Evolutionary conservation across 2,888 invertebrate species (phyloP), one percentile per base, ranked within the genome.

Genomic region (Rhyacophila evoluta): DNA sequence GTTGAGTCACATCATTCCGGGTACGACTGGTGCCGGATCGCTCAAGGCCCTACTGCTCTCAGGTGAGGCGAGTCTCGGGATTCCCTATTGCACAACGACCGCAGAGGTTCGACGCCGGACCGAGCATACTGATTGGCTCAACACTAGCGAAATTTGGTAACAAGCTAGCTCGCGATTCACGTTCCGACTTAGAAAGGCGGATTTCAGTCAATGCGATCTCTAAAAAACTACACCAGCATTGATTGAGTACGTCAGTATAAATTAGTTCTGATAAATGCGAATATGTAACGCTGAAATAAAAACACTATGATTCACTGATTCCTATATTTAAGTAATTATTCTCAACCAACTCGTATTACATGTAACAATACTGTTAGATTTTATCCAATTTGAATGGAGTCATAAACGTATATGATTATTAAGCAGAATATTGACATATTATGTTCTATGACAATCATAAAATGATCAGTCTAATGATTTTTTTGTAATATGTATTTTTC

Each of bases 81-180:
- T 74, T 79, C 77, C 79, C 77, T 77, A 77, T 77, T 77, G 72
- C 77, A 76, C 73, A 79, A 79, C 55, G 55, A 55, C 77, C 73
- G 38, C 79, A 72, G 38, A 74, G 29, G 71, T 67, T 39, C 69
- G 39, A 74, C 67, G 77, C 33, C 19, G 41, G 76, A 73, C 39
- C 19, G 41, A 79, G 79, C 12, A 79, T 79, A 76, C 73, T 78
- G 78, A 78, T 78, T 73, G 39, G 39, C 29, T 29, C 25, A 70
- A 70, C n/a, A 29, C 33, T 29, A 33, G 28, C 73, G 72, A 76
- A 76, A 76, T 76, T 76, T 72, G 76, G 55, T 72, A 70, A 70
- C n/a, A 75, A 75, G 70, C 70, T 37, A 70, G n/a, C 76, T n/a
- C 19, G 55, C 55, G 25, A 55, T 55, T 19, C 19, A 10, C 55